phyloP scores from a whole-genome alignment of 2,797 vertebrate genomes.

The Sandelia bainsii region DNA sequence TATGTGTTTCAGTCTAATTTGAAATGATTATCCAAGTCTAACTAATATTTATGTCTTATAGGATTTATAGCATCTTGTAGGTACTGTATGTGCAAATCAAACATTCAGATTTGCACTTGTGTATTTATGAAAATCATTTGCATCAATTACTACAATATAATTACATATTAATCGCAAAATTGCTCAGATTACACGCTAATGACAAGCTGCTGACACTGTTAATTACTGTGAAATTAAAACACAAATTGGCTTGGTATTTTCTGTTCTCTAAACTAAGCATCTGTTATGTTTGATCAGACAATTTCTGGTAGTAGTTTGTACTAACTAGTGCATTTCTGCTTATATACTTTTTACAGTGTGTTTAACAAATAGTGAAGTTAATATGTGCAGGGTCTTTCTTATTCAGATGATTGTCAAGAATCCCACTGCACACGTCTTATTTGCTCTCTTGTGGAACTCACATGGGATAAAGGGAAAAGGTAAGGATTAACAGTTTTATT shows the following conservation, averaged over 20 bases:
- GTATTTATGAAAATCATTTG: slow-evolving; percentile 60
- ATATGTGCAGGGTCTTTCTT: not conserved
- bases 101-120: slow-evolving; percentile 32
- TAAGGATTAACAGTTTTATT: slow-evolving; percentile 85
- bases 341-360: not conserved
- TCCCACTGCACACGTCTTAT: slow-evolving; percentile 27
- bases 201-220: slow-evolving; percentile 52
- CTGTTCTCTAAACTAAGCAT: slow-evolving; percentile 28
- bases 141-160: slow-evolving; percentile 64
- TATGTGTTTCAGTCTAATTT: slow-evolving; percentile 1
- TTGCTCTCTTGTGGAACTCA: slow-evolving; percentile 90
- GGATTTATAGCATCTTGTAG: slow-evolving; percentile 17
- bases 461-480: slow-evolving; percentile 58
- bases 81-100: slow-evolving; percentile 30
- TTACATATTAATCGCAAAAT: slow-evolving; percentile 69
- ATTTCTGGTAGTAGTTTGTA: not conserved
- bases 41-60: not conserved
- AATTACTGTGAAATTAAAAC: slow-evolving; percentile 74
- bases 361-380: not conserved
- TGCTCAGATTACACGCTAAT: slow-evolving; percentile 67
- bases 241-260: slow-evolving; percentile 52
- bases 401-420: not conserved
- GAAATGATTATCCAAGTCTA: slow-evolving; percentile 1
- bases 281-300: slow-evolving; percentile 8
- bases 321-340: not conserved